Percentiles rank a stretch among this genome's conserved stretches.
Evolutionary conservation across 1,140 invertebrate genomes (phyloP).

Genomic region (Meloidogyne hapla): DNA sequence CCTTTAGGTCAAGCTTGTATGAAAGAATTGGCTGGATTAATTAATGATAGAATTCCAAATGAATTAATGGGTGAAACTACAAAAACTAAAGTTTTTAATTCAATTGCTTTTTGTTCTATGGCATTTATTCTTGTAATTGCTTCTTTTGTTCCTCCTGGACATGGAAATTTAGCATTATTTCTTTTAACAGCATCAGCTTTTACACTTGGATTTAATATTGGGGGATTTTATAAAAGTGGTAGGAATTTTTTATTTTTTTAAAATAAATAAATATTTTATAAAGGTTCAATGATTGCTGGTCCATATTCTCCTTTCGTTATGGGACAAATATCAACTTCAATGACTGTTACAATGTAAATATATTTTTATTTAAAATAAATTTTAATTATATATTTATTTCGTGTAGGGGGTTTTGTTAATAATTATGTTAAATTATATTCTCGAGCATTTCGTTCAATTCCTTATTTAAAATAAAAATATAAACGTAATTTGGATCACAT

Average conservation of each 20-base stretch:
- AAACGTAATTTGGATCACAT: too few species aligned
- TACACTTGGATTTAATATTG: constrained; percentile 37
- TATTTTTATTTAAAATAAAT: too few species aligned
- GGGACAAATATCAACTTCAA: constrained; percentile 40
- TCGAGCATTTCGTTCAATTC: too few species aligned
- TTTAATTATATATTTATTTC: not conserved
- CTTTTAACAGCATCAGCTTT: constrained; percentile 27
- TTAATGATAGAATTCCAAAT: constrained; percentile 33
- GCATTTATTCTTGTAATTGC: constrained; percentile 25
- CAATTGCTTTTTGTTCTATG: constrained; percentile 37
- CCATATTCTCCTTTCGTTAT: constrained; percentile 41
- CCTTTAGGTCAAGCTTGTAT: constrained; percentile 32
- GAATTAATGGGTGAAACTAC: constrained; percentile 31
- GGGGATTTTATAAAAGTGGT: constrained; percentile 44
- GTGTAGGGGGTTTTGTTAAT: too few species aligned
- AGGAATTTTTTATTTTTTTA: not conserved
- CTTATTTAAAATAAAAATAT: too few species aligned
- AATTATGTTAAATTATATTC: too few species aligned
- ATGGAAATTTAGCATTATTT: constrained; percentile 24
- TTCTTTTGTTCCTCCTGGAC: constrained; percentile 35
- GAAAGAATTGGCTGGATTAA: constrained; percentile 38
- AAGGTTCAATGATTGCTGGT: constrained; percentile 38
- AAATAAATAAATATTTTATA: constrained; percentile 2
- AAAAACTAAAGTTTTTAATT: constrained; percentile 41
- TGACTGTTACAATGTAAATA: constrained; percentile 38